Base-by-base conservation (phyloP, 2,888 invertebrate species). In the Drosophila phalerata region DNA sequence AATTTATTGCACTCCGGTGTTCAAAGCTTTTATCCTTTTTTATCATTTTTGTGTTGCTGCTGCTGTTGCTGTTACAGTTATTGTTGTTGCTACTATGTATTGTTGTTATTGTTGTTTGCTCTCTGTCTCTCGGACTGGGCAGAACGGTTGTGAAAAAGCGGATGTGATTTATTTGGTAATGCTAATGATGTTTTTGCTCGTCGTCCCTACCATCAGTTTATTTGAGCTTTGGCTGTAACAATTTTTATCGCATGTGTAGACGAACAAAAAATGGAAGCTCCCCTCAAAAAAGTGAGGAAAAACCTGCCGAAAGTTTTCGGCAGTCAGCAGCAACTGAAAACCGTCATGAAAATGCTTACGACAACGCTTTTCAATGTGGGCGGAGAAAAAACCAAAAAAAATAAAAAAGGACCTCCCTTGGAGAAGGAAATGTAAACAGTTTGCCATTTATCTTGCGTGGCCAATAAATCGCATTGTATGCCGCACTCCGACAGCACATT, bases 1-100 rank as follows among this genome's bases (percentile, higher is more conserved):
- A 88, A 89, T 89, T 89, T 89, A 90, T 89, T 89, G 86, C 90
- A 88, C 90, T 90, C 86, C 88, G 81, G 89, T 89, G 90, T 89
- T 81, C 89, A 89, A 85, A 90, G 89, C 85, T 89, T 85, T 88
- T 88, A 89, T 85, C 87, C 84, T 89, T 89, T 88, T 84, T 85
- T 82, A 71, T 80, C 76, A 81, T 76, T 81, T 81, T 64, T 73
- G 67, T 69, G 57, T 63, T 66, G 34, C 49, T 72, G 60, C 37
- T 51, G n/a, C 13, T 60, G 45, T 62, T 69, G 9, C 40, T 53
- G 15, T 8, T 40, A 6, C 6, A n/a, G n/a, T n/a, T n/a, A n/a
- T n/a, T 60, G 45, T 62, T 69, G 9, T 45, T 53, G 15, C 11
- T 40, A 6, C 6, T 52, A 8, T 22, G 28, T 55, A 38, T 55